Evolutionary conservation across 1,140 invertebrate genomes (phyloP), one percentile per base, ranked within the genome.

Genomic region (Yoshiicerus persimilis): DNA sequence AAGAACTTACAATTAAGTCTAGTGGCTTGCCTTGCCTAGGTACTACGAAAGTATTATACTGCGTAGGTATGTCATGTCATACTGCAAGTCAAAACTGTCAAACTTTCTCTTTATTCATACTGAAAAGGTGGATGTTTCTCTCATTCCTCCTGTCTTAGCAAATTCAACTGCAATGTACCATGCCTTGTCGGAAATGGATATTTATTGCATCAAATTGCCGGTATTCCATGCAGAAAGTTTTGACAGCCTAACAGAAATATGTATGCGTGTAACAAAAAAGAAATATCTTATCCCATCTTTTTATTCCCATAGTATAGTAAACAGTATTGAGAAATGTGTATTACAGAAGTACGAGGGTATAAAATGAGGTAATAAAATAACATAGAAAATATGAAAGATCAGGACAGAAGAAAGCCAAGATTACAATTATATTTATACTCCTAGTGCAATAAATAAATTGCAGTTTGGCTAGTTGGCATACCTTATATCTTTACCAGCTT

Each of bases 1-100:
- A 2, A 47, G 66, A 70, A 27, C 16, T 13, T 32, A 8, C 23
- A 47, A 16, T 47, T n/a, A n/a, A n/a, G n/a, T n/a, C n/a, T n/a
- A n/a, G n/a, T n/a, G n/a, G n/a, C n/a, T n/a, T n/a, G n/a, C n/a
- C n/a, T n/a, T n/a, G n/a, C n/a, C n/a, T n/a, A n/a, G n/a, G n/a
- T n/a, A n/a, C n/a, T n/a, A n/a, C n/a, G n/a, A n/a, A n/a, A n/a
- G n/a, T 70, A 27, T 56, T 16, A n/a, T 56, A 56, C 20, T n/a
- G n/a, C 20, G 20, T 70, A 70, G 13, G 13, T 25, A 32, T 30
- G 66, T 70, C 66, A 70, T 70, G 27, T 23, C 8, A 64, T 23
- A 41, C 2, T 64, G 62, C 62, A 34, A 80, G 75, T 80, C 75
- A 80, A 75, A 80, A 80, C 75, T 80, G 75, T 80, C 75, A 80